Evolutionary conservation across 2,888 invertebrate species (phyloP), one percentile per base, ranked within the genome.

Genomic region (Drosophila anceps): DNA sequence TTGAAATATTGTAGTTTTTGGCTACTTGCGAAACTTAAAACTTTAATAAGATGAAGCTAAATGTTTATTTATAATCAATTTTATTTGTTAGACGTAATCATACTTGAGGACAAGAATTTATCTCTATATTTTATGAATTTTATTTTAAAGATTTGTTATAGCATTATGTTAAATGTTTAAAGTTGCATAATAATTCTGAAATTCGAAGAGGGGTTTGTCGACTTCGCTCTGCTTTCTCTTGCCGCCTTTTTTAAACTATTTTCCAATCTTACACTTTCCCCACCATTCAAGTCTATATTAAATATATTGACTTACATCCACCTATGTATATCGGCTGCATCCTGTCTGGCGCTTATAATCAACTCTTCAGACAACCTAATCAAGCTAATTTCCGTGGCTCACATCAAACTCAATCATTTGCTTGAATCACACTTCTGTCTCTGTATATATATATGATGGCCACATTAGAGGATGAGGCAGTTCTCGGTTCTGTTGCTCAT

Each of bases 341-440:
- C 20, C 59, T 68, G 73, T 68, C 62, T 72, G 73, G 55, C 46
- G 13, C 24, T 48, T 13, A 29, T 43, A 50, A 58, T 62, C 35
- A 62, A 44, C 43, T 44, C 43, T 41, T 50, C 69, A 74, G 73
- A 73, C 73, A 74, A 68, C 63, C 51, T 69, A 74, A 73, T 74
- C 73, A 69, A 73, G 73, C 73, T 74, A 74, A 74, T 74, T 74
- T 74, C 73, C 73, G 73, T 66, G 53, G 35, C 39, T 43, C 44
- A 31, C 39, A 55, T 67, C 63, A 50, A 29, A 46, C 35, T 51
- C 46, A 50, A 57, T 55, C n/a, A 41, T 37, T 33, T 20, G 31
- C 57, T 24, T 33, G 43, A 31, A 33, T 39, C 39, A 27, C 18
- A 39, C 48, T 39, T 24, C n/a, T 50, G 62, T 59, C 58, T 59